Base-by-base conservation (phyloP, 2,888 invertebrate species). In the Eupithecia dodoneata region DNA sequence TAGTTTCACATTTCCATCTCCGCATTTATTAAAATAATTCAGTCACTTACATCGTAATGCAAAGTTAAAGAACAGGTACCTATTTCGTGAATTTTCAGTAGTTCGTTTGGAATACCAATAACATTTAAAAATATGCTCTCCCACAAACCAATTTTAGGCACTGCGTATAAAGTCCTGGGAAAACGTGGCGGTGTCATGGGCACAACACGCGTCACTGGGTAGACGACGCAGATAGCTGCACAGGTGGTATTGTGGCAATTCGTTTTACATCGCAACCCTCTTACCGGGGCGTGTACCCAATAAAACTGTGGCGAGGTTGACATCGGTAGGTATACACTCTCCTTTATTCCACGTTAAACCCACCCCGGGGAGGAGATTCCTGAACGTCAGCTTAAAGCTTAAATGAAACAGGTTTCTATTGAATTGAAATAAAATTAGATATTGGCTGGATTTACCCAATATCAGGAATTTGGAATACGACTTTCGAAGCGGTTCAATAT, bases 261-360 rank as follows among this genome's bases (percentile, higher is more conserved):
- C 81, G 82, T 84, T 86, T 86, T 83, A 87, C 83, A 86, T 85
- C 83, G 83, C 86, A 85, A 87, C 81, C 83, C 84, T 86, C 83
- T 85, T 84, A 83, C 80, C 75, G 81, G 80, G 80, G 83, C 83
- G 83, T 82, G 84, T 79, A 83, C 82, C 82, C 84, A 87, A 86
- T 87, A 87, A 88, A 89, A 87, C 81, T 79, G 83, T 85, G 81
- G 80, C 83, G 74, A 79, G 78, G 73, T 83, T 71, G 74, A 80
- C 82, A 76, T 76, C 80, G 77, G 70, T 47, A 70, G 67, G 80
- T 82, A 82, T 80, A 82, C 82, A 81, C 81, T 83, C 83, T 83
- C 83, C 84, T 87, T 86, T 85, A 87, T 84, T 79, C 80, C 80
- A 74, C 81, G 81, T 83, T 85, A 85, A 87, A 85, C 80, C 81